Conservation (phyloP, 1,140 invertebrate species). For the Macrobrachium rosenbergii region DNA sequence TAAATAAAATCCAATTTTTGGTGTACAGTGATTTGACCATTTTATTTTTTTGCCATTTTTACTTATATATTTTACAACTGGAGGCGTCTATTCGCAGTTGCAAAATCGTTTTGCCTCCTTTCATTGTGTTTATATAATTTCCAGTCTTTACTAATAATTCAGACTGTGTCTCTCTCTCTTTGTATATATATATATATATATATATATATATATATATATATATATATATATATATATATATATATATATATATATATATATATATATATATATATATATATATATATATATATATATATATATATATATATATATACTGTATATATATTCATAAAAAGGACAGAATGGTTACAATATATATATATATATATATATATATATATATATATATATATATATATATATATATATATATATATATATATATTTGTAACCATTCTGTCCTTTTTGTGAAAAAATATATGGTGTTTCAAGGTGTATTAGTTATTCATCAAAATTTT, state of each 20-base stretch:
- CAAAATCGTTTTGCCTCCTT: not conserved
- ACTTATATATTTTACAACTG: not conserved
- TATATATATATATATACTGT: conserved; percentile 41
- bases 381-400: conserved; percentile 41
- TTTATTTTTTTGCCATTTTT: too few relatives aligned
- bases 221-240: not conserved
- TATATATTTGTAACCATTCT: too few relatives aligned
- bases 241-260: not conserved
- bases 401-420: conserved; percentile 30
- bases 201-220: too few relatives aligned
- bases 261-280: conserved; percentile 31
- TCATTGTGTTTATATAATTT: not conserved
- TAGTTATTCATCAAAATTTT: too few relatives aligned
- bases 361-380: conserved; percentile 41
- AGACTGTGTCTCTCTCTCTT: not conserved
- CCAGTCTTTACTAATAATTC: not conserved
- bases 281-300: conserved; percentile 41
- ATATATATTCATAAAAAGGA: too few relatives aligned
- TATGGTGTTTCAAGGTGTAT: too few relatives aligned
- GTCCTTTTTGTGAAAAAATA: not conserved
- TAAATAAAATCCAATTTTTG: too few relatives aligned
- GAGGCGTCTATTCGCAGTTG: too few relatives aligned
- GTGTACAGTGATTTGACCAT: too few relatives aligned
- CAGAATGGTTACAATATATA: too few relatives aligned
- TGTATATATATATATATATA: too few relatives aligned